phyloP scores from a whole-genome alignment of 2,797 vertebrate genomes.

The Chaetodon trifasciatus region DNA sequence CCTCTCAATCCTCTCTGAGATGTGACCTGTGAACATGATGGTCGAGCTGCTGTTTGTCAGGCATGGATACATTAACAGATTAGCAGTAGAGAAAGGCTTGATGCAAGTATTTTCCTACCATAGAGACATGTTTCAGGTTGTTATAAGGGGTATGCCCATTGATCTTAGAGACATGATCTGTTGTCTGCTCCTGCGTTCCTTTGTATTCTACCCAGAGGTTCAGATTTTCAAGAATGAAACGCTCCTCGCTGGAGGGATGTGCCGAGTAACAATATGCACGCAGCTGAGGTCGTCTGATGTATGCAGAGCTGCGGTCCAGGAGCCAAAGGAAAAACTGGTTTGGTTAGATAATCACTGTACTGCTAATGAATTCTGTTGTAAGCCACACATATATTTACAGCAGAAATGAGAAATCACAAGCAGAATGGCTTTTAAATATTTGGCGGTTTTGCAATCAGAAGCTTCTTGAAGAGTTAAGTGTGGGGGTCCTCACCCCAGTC shows the following conservation, averaged over 20 bases:
- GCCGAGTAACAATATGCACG: not conserved
- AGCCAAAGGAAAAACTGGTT: not conserved
- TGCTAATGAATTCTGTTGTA: not conserved
- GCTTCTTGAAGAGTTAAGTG: too few species aligned
- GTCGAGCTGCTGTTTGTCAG: slow-evolving; percentile 11
- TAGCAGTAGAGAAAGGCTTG: not conserved
- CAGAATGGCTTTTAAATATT: not conserved
- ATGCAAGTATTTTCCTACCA: not conserved
- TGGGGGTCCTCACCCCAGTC: too few species aligned
- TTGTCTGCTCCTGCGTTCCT: not conserved
- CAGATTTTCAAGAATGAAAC: slow-evolving; percentile 1
- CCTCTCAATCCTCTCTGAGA: slow-evolving; percentile 16
- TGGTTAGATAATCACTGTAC: slow-evolving; percentile 3
- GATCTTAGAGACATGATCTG: not conserved
- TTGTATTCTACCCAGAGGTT: not conserved
- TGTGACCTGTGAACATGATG: slow-evolving; percentile 3
- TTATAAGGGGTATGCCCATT: not conserved
- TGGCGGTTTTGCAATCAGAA: not conserved
- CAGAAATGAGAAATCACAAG: slow-evolving; percentile 2
- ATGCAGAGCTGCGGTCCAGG: slow-evolving; percentile 7
- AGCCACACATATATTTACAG: not conserved
- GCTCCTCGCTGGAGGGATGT: not conserved
- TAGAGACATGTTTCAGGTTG: not conserved
- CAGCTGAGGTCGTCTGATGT: not conserved
- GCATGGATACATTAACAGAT: not conserved